Evolutionary conservation across 2,888 invertebrate genomes (phyloP), one percentile per base, ranked within the genome.

Genomic region (Diarsia rubi): DNA sequence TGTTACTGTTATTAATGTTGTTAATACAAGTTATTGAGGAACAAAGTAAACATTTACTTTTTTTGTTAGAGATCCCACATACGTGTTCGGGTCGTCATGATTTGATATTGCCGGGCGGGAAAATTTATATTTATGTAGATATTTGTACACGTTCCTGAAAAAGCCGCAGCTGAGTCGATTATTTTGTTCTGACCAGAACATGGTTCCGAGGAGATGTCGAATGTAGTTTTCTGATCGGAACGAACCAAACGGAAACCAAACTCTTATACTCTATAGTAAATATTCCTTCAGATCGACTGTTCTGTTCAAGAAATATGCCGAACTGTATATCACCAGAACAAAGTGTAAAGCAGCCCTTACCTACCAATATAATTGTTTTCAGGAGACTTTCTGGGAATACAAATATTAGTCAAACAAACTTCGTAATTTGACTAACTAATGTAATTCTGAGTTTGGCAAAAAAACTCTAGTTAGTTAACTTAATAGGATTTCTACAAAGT

Each of bases 381-480:
- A 4, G 2, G 37, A 6, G 16, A 45, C 52, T 60, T 54, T 72
- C 42, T 69, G 14, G 16, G 52, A 79, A 16, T 42, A 63, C 19
- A 78, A 67, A 49, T 12, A 60, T 44, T 42, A 65, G 14, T 8
- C 57, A 57, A 67, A 72, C n/a, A 37, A 67, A 27, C 14, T 59
- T 59, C n/a, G 21, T 67, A 64, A 73, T 67, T 73, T 37, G 19
- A 68, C 52, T 47, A 59, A 14, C 14, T 62, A 62, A 62, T 14
- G 42, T 66, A 54, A 62, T 31, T 54, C 52, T 19, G 14, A 62
- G 19, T 42, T 9, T 2, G 21, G 24, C 21, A 57, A 45, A 57
- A 45, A 57, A 60, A 21, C 2, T 60, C n/a, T 27, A 44, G 14
- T 52, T 42, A 44, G 31, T 44, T 64, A 31, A 62, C 8, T 49